These are phyloP conservation scores for Sorex fumeus DNA, from an alignment of 2,113 vertebrate species.

Conservation along the genomic window DNA sequence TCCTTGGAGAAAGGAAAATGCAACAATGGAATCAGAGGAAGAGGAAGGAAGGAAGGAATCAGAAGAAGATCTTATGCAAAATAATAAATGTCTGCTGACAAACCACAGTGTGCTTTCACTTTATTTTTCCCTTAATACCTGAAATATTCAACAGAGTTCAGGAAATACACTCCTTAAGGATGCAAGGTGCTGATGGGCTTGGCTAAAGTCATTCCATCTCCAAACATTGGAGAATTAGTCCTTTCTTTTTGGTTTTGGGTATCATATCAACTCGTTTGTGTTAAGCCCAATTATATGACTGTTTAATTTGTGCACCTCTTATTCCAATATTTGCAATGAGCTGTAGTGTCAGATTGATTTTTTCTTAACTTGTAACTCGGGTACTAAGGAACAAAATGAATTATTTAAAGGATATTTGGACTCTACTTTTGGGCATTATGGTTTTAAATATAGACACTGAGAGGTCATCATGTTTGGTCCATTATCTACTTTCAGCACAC, in stretches of 20 bases:
- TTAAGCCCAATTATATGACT: neutral
- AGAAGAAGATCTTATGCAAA: neutral
- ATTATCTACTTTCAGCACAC: too few relatives aligned
- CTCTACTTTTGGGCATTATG: too few relatives aligned
- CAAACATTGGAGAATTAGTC: neutral
- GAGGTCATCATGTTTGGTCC: too few relatives aligned
- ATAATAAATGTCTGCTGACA: neutral
- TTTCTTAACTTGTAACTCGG: neutral
- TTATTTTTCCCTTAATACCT: neutral
- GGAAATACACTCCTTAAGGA: neutral
- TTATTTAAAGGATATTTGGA: neutral
- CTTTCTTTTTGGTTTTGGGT: neutral
- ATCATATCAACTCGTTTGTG: neutral
- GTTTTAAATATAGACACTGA: too few relatives aligned
- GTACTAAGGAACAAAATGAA: neutral
- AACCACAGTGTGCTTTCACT: neutral
- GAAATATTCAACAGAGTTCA: neutral
- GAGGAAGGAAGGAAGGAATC: too few relatives aligned
- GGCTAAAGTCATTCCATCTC: neutral
- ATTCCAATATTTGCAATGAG: neutral
- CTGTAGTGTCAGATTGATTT: neutral
- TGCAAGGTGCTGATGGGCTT: neutral
- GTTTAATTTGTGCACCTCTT: neutral
- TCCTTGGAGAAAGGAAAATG: constrained; percentile 45
- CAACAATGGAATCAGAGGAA: constrained; percentile 30